A percentile compares a stretch with the other conserved stretches of the same genome.
These are phyloP conservation scores for Diabrotica virgifera DNA, from an alignment of 1,140 invertebrate species.

Conservation along the genomic window DNA sequence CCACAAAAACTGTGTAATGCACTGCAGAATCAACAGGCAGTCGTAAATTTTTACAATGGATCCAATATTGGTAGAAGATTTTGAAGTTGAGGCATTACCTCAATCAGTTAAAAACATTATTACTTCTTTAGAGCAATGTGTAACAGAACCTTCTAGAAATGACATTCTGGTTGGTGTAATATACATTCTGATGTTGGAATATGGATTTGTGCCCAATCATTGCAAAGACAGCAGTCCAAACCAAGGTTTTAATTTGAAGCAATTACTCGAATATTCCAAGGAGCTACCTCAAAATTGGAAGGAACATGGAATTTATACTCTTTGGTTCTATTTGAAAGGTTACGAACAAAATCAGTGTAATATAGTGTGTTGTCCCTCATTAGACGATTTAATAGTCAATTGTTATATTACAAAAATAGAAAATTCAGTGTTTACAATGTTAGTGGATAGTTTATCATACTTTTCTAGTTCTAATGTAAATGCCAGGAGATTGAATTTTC, in stretches of 20 bases:
- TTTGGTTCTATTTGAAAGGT: conserved; percentile 30
- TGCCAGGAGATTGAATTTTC: conserved; percentile 34
- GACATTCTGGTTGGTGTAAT: conserved; percentile 41
- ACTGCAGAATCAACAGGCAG: conserved; percentile 36
- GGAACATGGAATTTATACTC: conserved; percentile 20
- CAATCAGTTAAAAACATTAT: conserved; percentile 31
- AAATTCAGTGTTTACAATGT: conserved; percentile 23
- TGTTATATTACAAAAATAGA: conserved; percentile 33
- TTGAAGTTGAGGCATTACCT: conserved; percentile 29
- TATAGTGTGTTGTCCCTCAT: conserved; percentile 26
- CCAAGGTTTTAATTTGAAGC: conserved; percentile 32
- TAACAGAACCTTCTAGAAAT: conserved; percentile 22
- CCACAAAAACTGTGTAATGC: background rate
- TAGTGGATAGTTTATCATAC: conserved; percentile 41
- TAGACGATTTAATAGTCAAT: conserved; percentile 43
- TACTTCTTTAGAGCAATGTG: conserved; percentile 20
- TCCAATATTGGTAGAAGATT: conserved; percentile 39
- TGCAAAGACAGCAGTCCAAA: conserved; percentile 18
- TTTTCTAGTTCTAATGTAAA: conserved; percentile 32
- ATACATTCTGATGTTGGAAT: conserved; percentile 43
- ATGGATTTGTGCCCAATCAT: conserved; percentile 38
- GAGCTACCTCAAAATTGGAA: conserved; percentile 31
- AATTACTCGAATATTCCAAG: conserved; percentile 27
- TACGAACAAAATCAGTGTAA: conserved; percentile 25
- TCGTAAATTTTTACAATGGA: conserved; percentile 38